Evolutionary conservation across 2,797 vertebrate genomes (phyloP), one percentile per base, ranked within the genome.

Genomic region (Ctenopoma multispine): DNA sequence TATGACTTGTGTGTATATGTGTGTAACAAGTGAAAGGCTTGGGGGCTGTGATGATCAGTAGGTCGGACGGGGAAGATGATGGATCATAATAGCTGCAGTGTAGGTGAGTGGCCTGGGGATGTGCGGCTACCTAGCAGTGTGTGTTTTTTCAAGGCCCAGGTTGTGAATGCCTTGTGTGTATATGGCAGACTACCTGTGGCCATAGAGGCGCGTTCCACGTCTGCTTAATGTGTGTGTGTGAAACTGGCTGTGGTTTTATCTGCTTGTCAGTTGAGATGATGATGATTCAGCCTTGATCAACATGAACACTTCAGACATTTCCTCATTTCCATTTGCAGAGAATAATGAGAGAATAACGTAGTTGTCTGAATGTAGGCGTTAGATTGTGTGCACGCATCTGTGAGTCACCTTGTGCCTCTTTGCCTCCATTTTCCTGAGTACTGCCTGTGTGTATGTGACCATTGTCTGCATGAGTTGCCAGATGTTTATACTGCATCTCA

Each of bases 81-180:
- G 70, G 84, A 90, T 90, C 77, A 63, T 82, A 83, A 82, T 80
- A 64, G 79, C 72, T 54, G 43, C 18, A 31, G 73, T 82, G 87
- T 79, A 70, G 69, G 73, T 74, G 79, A 82, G 40, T 60, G 76
- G 77, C 77, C 78, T 6, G 10, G n/a, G 73, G 74, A 62, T 70
- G 63, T 74, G 75, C 61, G 72, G 46, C 29, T 48, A 50, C 10
- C 46, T 57, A 31, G 21, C 68, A 9, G 31, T 57, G 83, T 57
- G 83, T 48, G 43, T 70, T 67, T 75, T 20, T 69, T 60, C 4
- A 13, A 2, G 1, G 61, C 9, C 20, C 48, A 2, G 10, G 40
- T 24, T 48, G 63, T 65, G 50, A 49, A 38, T 38, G 43, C 5
- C 20, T 54, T 15, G 60, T 24, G 51, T 70, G 49, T 13, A 44